Percentiles rank a stretch among this genome's conserved stretches.
Evolutionary conservation across 2,888 invertebrate species (phyloP).

Genomic region (Standfussiana lucernea): DNA sequence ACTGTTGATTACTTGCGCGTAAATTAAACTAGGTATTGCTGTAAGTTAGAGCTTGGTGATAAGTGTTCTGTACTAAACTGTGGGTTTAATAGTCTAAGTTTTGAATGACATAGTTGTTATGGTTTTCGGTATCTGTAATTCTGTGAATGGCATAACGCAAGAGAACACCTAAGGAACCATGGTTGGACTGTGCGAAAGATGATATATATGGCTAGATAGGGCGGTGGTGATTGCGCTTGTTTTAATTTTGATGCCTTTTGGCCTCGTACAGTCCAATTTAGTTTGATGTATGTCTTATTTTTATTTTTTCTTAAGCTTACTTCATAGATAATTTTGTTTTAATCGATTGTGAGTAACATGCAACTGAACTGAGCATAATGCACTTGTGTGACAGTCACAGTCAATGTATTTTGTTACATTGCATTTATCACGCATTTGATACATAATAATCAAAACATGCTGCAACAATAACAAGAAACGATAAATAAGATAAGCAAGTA

Average conservation of each 20-base stretch:
- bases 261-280: no score
- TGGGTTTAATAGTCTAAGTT: constrained; percentile 39
- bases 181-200: not conserved
- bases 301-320: no score
- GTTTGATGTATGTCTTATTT: no score
- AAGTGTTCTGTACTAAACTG: constrained; percentile 34
- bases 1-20: constrained; percentile 50
- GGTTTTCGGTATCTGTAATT: not conserved
- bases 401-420: not conserved
- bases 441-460: not conserved
- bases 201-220: not conserved
- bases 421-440: not conserved
- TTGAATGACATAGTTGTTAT: constrained; percentile 15
- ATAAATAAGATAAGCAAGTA: constrained; percentile 39
- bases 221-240: no score
- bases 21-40: constrained; percentile 50
- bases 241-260: no score
- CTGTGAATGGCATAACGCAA: not conserved
- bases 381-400: no score
- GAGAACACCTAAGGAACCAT: not conserved
- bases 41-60: constrained; percentile 46
- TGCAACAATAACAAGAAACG: constrained; percentile 6
- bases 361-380: no score
- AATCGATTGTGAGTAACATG: no score
- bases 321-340: no score